Evolutionary conservation across 2,797 vertebrate species (phyloP), one percentile per base, ranked within the genome.

Genomic region (Hydrolagus colliei): DNA sequence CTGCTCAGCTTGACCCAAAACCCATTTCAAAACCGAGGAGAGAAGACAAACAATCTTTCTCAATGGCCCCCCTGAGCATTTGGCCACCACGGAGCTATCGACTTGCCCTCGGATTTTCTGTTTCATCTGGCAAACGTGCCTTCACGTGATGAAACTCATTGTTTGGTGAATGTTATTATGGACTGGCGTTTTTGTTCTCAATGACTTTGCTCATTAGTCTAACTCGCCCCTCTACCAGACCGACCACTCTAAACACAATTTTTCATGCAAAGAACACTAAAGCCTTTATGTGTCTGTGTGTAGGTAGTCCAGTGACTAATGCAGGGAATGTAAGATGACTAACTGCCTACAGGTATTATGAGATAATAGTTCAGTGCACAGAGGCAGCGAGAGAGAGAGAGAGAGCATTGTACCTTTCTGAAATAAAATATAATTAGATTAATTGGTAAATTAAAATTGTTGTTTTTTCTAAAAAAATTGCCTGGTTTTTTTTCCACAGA

Each of bases 401-500:
- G 27, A 35, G 12, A 41, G 67, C 14, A 35, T 9, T 84, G 65
- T 67, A 14, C 11, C 41, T 6, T 52, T 52, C 41, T 52, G 41
- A 52, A 35, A 18, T 68, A 20, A 65, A 84, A 18, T 62, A 35
- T 7, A 11, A 16, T 59, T 52, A 35, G 41, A 76, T 20, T 20
- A 32, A 1, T 65, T 71, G 4, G 41, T 71, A n/a, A 82, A 68
- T 84, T 52, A 52, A 71, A 86, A 61, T 11, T 14, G 52, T 73
- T 74, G 18, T 5, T 2, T 11, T 71, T 20, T 52, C 41, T 52
- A 52, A 52, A 52, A 52, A 52, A 52, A 3, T 3, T 52, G 41
- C 41, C 41, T 65, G 72, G 68, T 73, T 11, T 78, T n/a, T 77
- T 63, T 89, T 72, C 79, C 76, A 89, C 94, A 94, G 92, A 88